Conservation (phyloP, 2,888 invertebrate genomes). For the Zygogramma bicolorata region DNA sequence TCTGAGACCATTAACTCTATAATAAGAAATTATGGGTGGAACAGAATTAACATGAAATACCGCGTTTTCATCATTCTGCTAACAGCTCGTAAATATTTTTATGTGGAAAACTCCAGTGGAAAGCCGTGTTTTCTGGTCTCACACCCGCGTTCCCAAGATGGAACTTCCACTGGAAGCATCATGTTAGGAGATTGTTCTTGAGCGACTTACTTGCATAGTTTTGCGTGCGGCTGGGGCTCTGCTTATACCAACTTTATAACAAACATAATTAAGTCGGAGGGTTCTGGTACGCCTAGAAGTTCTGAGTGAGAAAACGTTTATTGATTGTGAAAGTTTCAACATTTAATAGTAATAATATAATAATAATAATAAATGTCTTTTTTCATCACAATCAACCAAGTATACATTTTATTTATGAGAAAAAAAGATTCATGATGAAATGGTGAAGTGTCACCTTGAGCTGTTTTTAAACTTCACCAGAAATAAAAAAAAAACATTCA, state of each 20-base stretch:
- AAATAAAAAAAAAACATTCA: no score
- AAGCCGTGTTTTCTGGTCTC: conserved; percentile 43
- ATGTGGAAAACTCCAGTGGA: conserved; percentile 36
- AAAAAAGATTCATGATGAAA: no score
- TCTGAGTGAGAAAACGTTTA: neutral
- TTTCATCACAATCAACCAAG: no score
- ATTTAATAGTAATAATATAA: no score
- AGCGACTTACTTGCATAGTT: conserved; percentile 14
- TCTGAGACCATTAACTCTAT: conserved; percentile 2
- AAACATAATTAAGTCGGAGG: conserved; percentile 12
- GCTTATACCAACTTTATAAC: neutral
- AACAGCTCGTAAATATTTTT: conserved; percentile 27
- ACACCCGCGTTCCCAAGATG: conserved; percentile 39
- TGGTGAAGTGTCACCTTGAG: no score
- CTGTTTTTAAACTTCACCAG: no score
- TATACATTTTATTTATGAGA: no score
- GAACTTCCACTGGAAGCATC: conserved; percentile 49
- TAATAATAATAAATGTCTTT: no score
- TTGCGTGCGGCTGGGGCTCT: neutral
- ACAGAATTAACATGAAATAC: conserved; percentile 31
- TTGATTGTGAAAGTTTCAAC: neutral
- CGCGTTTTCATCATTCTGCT: conserved; percentile 24
- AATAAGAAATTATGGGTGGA: conserved; percentile 30
- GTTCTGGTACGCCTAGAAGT: conserved; percentile 4
- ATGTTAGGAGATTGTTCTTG: conserved; percentile 49